phyloP scores from a whole-genome alignment of 2,888 invertebrate genomes.

The Acanthosepion pharaonis region DNA sequence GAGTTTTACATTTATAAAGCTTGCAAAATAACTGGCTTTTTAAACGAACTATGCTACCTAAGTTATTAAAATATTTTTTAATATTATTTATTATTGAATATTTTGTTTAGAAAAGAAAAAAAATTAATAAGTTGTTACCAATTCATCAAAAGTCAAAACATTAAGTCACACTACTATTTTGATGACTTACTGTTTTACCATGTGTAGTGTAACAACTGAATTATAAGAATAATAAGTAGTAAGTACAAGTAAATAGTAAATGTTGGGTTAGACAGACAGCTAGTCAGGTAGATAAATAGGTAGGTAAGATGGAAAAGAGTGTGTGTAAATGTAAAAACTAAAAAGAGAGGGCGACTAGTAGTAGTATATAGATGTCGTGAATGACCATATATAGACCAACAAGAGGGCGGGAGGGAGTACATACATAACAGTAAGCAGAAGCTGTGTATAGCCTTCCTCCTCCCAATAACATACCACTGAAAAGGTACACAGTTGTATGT shows the following conservation, averaged over 20 bases:
- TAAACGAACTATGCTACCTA: too few species aligned
- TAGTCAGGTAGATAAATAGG: background rate
- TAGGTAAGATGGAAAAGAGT: background rate
- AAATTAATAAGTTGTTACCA: background rate
- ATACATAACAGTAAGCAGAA: background rate
- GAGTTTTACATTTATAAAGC: too few species aligned
- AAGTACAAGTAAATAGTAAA: background rate
- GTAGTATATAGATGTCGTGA: background rate
- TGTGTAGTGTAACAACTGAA: background rate
- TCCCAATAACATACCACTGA: too few species aligned
- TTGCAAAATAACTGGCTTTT: too few species aligned
- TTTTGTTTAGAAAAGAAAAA: background rate
- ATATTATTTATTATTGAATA: too few species aligned
- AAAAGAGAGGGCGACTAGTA: background rate
- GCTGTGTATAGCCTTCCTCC: too few species aligned
- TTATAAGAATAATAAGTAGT: too few species aligned
- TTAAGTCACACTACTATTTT: background rate
- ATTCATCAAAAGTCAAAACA: too few species aligned
- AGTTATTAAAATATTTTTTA: too few species aligned
- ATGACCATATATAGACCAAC: conserved; percentile 33
- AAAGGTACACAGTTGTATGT: too few species aligned
- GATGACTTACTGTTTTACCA: background rate
- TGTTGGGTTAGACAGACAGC: background rate
- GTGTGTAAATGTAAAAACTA: background rate
- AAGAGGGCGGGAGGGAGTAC: background rate